Evolutionary conservation across 1,140 invertebrate species (phyloP).

Genomic region (Drosophila mojavensis): DNA sequence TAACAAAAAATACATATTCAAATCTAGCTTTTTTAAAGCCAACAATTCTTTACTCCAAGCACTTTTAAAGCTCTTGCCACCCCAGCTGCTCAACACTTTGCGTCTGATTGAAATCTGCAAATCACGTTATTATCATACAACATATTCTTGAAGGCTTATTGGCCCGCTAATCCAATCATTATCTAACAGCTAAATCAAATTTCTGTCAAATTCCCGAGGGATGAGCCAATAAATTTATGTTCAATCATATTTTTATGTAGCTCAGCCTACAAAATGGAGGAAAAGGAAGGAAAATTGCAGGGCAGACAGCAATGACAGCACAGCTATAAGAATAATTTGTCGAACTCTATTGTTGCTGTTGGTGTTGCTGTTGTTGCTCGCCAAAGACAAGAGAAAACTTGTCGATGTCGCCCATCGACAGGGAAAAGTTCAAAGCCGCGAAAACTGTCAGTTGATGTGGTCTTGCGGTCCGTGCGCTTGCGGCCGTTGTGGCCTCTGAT

Average conservation of each 20-base stretch:
- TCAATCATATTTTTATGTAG: constrained; percentile 35
- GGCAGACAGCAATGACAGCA: constrained; percentile 24
- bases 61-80: not conserved
- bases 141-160: constrained; percentile 29
- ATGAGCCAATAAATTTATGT: constrained; percentile 45
- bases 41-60: not conserved
- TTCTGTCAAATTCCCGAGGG: constrained; percentile 39
- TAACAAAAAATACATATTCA: not conserved
- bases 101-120: not conserved
- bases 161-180: constrained; percentile 36
- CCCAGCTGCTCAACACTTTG: not conserved
- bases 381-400: constrained; percentile 38
- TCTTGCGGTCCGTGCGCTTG: constrained; percentile 37
- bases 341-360: constrained; percentile 25
- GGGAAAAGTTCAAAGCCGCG: constrained; percentile 67
- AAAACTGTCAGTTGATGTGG: constrained; percentile 75
- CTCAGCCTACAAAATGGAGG: constrained; percentile 20
- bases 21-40: constrained; percentile 3
- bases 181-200: constrained; percentile 46
- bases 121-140: constrained; percentile 26
- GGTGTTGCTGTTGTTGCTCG: constrained; percentile 2
- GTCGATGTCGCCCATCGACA: constrained; percentile 63
- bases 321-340: constrained; percentile 45
- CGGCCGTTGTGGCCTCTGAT: constrained; percentile 32
- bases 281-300: not conserved